Percentiles rank a stretch among this genome's conserved stretches.
These are phyloP conservation scores for Protaetia brevitarsis DNA, from an alignment of 1,140 invertebrate genomes.

Conservation along the genomic window DNA sequence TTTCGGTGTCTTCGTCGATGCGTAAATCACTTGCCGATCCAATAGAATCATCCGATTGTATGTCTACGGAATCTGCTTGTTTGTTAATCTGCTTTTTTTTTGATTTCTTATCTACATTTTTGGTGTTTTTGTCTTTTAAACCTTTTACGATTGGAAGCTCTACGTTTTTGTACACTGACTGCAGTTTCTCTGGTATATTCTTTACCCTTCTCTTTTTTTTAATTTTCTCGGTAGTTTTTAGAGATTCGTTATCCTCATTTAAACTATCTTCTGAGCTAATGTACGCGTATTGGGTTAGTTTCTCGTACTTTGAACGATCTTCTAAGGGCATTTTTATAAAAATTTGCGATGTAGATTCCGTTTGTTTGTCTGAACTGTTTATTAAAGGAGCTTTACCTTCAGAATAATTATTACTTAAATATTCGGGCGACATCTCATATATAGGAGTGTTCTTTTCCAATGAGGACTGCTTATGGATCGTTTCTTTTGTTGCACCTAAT, in stretches of 20 bases:
- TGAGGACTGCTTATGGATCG: not conserved
- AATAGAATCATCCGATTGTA: conserved; percentile 66
- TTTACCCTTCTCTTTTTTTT: conserved; percentile 43
- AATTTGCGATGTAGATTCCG: conserved; percentile 50
- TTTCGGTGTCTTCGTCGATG: conserved; percentile 50
- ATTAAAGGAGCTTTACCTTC: conserved; percentile 40
- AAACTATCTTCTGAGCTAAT: conserved; percentile 59
- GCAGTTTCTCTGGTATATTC: conserved; percentile 34
- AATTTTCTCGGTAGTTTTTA: conserved; percentile 36
- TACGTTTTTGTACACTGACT: conserved; percentile 49
- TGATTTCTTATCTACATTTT: conserved; percentile 40
- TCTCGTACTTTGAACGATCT: conserved; percentile 77
- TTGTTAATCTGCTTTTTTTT: conserved; percentile 39
- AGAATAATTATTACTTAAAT: conserved; percentile 28
- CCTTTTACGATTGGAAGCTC: conserved; percentile 48
- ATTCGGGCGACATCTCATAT: conserved; percentile 30
- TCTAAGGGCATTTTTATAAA: conserved; percentile 66
- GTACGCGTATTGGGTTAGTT: conserved; percentile 60
- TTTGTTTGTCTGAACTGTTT: conserved; percentile 36
- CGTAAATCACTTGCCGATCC: conserved; percentile 71
- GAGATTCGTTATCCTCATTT: conserved; percentile 51
- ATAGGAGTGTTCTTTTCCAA: conserved; percentile 5
- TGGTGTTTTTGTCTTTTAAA: conserved; percentile 46
- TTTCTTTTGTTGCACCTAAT: not conserved
- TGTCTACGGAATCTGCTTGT: conserved; percentile 40